A percentile compares a stretch with the other conserved stretches of the same genome.
Evolutionary conservation across 2,113 vertebrate genomes (phyloP).

Genomic region (Psammodynastes pulverulentus): DNA sequence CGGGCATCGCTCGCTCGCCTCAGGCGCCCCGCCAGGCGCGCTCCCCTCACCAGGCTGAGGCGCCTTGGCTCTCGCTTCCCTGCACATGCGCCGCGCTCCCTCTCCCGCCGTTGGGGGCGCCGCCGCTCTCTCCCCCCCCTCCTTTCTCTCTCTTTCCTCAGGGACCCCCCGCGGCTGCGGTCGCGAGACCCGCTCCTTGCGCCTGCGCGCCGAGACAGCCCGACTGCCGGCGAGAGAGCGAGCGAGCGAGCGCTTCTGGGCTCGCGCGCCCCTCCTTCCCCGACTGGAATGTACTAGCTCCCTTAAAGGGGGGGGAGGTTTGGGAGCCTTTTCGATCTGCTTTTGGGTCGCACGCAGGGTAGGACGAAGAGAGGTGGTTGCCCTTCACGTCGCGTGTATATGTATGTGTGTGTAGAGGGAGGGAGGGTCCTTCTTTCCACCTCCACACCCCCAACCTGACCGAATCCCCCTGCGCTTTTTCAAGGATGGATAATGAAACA

Average conservation of each 20-base stretch:
- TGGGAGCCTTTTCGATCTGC: too few species aligned
- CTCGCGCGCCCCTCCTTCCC: not conserved
- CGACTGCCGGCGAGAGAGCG: too few species aligned
- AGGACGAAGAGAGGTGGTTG: not conserved
- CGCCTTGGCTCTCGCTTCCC: not conserved
- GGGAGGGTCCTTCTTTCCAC: not conserved
- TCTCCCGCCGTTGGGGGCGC: too few species aligned
- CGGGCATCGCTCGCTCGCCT: constrained; percentile 72
- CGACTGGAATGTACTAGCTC: not conserved
- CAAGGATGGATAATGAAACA: not conserved
- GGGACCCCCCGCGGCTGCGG: not conserved
- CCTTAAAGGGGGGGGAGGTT: not conserved
- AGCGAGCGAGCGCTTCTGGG: not conserved
- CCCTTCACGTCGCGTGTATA: not conserved
- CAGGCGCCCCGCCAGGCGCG: not conserved
- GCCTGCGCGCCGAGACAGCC: not conserved
- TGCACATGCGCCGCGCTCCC: too few species aligned
- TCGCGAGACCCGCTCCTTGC: not conserved
- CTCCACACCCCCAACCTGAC: not conserved
- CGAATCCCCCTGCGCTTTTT: not conserved
- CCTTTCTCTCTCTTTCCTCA: constrained; percentile 69
- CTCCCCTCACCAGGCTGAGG: not conserved
- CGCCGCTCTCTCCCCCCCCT: not conserved
- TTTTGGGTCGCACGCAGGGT: too few species aligned
- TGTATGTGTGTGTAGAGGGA: too few species aligned